phyloP scores from a whole-genome alignment of 2,888 invertebrate species.

The Tenthredo scrophulariae region DNA sequence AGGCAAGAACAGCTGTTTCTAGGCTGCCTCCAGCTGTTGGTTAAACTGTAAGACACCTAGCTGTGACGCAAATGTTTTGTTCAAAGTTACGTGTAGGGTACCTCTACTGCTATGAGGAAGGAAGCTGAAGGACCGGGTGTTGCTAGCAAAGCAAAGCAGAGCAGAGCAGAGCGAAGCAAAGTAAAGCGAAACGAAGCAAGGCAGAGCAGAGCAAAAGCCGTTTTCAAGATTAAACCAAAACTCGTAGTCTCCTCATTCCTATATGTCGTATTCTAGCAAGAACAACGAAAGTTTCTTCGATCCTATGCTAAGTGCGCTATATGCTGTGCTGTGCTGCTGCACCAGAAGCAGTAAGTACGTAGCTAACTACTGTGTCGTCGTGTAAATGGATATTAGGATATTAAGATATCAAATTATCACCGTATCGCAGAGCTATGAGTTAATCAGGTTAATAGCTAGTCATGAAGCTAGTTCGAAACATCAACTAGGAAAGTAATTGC shows the following conservation, averaged over 20 bases:
- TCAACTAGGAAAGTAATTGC: slow-evolving; percentile 20
- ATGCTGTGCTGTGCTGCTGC: not conserved
- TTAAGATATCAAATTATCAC: slow-evolving; percentile 47
- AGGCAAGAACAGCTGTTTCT: slow-evolving; percentile 52
- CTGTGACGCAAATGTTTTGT: slow-evolving; percentile 33
- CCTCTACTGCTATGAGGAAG: not conserved
- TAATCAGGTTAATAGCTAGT: slow-evolving; percentile 46
- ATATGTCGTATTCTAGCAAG: not conserved
- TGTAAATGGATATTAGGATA: slow-evolving; percentile 37
- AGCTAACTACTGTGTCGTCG: slow-evolving; percentile 10
- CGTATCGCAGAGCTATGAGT: slow-evolving; percentile 27
- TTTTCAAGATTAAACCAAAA: slow-evolving; percentile 32
- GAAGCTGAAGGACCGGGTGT: not conserved
- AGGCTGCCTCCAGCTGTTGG: slow-evolving; percentile 40
- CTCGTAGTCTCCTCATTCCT: not conserved
- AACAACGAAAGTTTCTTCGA: slow-evolving; percentile 33
- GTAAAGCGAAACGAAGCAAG: not conserved
- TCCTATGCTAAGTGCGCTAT: not conserved
- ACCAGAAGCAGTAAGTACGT: not conserved
- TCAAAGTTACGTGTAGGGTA: slow-evolving; percentile 10
- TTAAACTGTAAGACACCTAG: slow-evolving; percentile 29
- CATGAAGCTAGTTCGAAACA: slow-evolving; percentile 15
- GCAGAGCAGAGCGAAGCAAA: not conserved
- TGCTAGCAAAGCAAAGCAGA: not conserved
- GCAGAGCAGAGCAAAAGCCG: not conserved